These are phyloP conservation scores for Athetis lepigone DNA, from an alignment of 2,888 invertebrate species.

Conservation along the genomic window DNA sequence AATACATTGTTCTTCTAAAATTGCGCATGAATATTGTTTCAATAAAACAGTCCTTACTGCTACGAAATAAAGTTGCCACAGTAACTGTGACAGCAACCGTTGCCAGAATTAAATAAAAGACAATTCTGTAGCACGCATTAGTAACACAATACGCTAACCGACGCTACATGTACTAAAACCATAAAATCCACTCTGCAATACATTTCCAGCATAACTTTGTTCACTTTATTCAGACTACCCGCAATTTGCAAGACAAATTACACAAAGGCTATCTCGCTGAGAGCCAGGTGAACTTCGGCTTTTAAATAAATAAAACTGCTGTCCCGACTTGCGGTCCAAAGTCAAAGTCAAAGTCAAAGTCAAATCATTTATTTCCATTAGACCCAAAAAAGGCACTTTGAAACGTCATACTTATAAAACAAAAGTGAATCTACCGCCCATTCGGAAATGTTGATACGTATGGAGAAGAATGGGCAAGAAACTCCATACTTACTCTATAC, in stretches of 20 bases:
- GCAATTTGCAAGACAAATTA: slow-evolving; percentile 63
- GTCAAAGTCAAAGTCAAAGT: too few relatives aligned
- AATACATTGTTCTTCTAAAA: too few relatives aligned
- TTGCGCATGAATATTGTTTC: too few relatives aligned
- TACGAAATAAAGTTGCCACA: background rate
- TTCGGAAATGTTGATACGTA: too few relatives aligned
- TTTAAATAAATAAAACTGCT: slow-evolving; percentile 58
- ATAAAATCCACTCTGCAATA: slow-evolving; percentile 42
- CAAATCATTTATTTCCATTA: too few relatives aligned
- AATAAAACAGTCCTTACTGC: background rate
- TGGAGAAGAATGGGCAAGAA: too few relatives aligned
- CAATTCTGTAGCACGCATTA: background rate
- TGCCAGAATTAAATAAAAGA: background rate
- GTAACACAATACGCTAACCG: slow-evolving; percentile 24
- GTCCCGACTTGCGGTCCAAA: slow-evolving; percentile 5
- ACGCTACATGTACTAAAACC: slow-evolving; percentile 22
- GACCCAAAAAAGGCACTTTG: too few relatives aligned
- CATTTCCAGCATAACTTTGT: slow-evolving; percentile 45
- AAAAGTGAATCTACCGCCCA: too few relatives aligned
- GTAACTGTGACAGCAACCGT: background rate
- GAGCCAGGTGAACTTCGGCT: slow-evolving; percentile 56
- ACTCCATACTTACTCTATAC: too few relatives aligned
- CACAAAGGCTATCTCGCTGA: slow-evolving; percentile 60
- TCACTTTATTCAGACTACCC: slow-evolving; percentile 45
- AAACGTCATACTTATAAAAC: too few relatives aligned